Conservation (phyloP, 1,140 invertebrate genomes). For the Nautilus pompilius region DNA sequence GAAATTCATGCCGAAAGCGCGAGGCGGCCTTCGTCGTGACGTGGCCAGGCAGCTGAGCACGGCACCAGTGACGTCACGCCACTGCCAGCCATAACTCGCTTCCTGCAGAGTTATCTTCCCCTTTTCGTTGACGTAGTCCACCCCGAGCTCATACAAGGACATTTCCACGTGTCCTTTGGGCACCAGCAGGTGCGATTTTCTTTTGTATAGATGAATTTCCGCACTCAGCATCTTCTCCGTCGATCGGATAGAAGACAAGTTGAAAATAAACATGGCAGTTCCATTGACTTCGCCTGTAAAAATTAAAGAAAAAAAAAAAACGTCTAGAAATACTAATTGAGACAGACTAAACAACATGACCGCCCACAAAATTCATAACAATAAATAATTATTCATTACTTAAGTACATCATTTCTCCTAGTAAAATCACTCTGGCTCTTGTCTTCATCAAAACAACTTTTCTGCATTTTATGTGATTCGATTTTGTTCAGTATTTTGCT, state of each 20-base stretch:
- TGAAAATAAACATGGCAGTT: conserved; percentile 50
- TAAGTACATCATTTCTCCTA: too few relatives aligned
- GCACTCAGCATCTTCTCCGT: conserved; percentile 46
- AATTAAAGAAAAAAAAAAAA: conserved; percentile 14
- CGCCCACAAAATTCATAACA: too few relatives aligned
- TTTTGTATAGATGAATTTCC: conserved; percentile 52
- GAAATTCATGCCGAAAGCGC: conserved; percentile 45
- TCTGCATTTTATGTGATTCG: too few relatives aligned
- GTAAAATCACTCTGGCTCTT: too few relatives aligned
- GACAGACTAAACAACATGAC: too few relatives aligned
- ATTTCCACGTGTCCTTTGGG: conserved; percentile 28
- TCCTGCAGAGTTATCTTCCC: conserved; percentile 28
- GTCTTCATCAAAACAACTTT: too few relatives aligned
- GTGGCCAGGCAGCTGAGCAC: conserved; percentile 37
- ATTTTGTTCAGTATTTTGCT: too few relatives aligned
- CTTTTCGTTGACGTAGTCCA: conserved; percentile 30
- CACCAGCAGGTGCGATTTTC: conserved; percentile 24
- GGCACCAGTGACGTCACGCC: conserved; percentile 41
- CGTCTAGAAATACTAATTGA: too few relatives aligned
- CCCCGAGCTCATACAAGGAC: conserved; percentile 39
- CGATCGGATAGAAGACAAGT: conserved; percentile 43
- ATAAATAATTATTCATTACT: too few relatives aligned
- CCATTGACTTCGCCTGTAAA: conserved; percentile 42
- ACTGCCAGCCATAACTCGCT: conserved; percentile 42
- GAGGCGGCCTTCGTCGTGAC: conserved; percentile 16